Evolutionary conservation across 2,888 invertebrate species (phyloP).

Genomic region (Yponomeuta evonymella): DNA sequence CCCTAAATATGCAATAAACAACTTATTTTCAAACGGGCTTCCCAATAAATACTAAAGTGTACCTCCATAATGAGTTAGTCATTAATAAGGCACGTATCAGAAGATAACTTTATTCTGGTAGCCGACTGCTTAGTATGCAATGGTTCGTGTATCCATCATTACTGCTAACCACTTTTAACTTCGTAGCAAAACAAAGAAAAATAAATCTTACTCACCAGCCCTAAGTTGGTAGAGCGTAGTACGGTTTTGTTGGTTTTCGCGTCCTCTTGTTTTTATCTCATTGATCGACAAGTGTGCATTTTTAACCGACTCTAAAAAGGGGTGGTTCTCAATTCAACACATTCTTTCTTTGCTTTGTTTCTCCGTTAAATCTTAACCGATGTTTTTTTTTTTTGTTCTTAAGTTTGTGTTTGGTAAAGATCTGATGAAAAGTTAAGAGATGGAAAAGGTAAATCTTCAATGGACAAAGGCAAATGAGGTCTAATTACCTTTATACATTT

Average conservation of each 20-base stretch:
- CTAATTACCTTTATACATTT: too few species aligned
- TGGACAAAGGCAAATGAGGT: too few species aligned
- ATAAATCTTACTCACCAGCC: neutral
- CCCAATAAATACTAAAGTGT: conserved; percentile 62
- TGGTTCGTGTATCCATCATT: conserved; percentile 72
- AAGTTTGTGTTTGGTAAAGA: too few species aligned
- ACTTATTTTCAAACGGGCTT: conserved; percentile 40
- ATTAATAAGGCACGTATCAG: conserved; percentile 75
- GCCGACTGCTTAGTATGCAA: conserved; percentile 74
- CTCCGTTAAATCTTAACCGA: too few species aligned
- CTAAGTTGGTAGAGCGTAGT: conserved; percentile 14
- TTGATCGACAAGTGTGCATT: conserved; percentile 75
- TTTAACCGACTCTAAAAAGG: conserved; percentile 35
- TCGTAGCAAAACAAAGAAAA: neutral
- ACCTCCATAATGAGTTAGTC: conserved; percentile 62
- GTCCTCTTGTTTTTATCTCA: conserved; percentile 73
- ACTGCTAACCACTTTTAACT: conserved; percentile 26
- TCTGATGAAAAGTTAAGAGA: too few species aligned
- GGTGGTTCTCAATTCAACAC: too few species aligned
- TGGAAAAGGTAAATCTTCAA: too few species aligned
- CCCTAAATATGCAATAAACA: neutral
- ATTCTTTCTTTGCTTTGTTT: too few species aligned
- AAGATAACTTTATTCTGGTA: conserved; percentile 76
- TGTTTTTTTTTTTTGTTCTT: too few species aligned
- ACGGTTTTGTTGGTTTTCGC: conserved; percentile 38